phyloP scores from a whole-genome alignment of 2,888 invertebrate genomes.

The Pammene aurita region DNA sequence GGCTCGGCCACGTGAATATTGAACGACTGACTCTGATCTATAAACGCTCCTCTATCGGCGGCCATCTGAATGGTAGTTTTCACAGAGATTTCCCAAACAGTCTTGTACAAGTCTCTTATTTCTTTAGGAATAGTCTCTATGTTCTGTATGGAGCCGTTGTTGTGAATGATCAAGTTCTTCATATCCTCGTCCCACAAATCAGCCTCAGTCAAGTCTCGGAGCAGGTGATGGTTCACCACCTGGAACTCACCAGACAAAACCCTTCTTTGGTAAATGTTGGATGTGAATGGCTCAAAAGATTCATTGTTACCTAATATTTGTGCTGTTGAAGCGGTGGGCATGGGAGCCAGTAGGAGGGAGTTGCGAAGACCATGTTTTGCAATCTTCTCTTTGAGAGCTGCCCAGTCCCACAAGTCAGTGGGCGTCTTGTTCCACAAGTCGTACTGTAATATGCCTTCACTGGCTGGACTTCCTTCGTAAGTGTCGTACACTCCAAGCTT shows the following conservation, averaged over 20 bases:
- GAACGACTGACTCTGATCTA: constrained; percentile 99
- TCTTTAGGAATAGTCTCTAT: constrained; percentile 93
- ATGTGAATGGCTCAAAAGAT: constrained; percentile 98
- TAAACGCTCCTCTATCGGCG: constrained; percentile 98
- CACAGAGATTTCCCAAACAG: constrained; percentile 98
- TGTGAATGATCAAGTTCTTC: constrained; percentile 96
- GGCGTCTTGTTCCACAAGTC: constrained; percentile 98
- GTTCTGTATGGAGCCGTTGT: constrained; percentile 96
- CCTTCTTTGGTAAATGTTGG: constrained; percentile 96
- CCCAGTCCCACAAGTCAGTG: constrained; percentile 95
- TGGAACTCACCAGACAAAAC: constrained; percentile 98
- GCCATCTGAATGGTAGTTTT: constrained; percentile 97
- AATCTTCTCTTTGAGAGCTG: constrained; percentile 90
- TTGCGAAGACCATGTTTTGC: constrained; percentile 95
- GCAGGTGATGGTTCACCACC: constrained; percentile 97
- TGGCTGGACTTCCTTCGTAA: constrained; percentile 95
- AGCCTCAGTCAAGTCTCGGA: constrained; percentile 95
- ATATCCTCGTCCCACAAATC: constrained; percentile 97
- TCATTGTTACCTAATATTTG: constrained; percentile 99
- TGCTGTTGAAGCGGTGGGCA: constrained; percentile 99
- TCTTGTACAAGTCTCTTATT: constrained; percentile 95
- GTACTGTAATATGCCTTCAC: constrained; percentile 97
- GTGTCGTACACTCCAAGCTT: constrained; percentile 94
- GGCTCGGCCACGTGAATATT: constrained; percentile 99
- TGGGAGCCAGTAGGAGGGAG: constrained; percentile 96